Evolutionary conservation across 2,888 invertebrate species (phyloP).

Genomic region (Dryadula phaetusa): DNA sequence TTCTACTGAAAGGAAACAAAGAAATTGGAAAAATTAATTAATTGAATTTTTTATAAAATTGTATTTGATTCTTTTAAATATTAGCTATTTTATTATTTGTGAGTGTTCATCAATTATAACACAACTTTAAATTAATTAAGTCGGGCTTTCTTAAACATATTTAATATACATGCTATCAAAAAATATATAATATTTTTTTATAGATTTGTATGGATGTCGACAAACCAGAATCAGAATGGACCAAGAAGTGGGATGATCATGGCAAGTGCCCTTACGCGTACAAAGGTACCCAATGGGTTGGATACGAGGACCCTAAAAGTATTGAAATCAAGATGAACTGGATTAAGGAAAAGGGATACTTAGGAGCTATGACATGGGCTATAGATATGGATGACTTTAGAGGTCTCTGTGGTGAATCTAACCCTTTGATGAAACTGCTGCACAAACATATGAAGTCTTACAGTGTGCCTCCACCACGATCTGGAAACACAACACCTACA

Average conservation of each 20-base stretch:
- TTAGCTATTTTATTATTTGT: too few species aligned
- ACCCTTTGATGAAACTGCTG: conserved; percentile 89
- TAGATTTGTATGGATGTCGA: conserved; percentile 92
- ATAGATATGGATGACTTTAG: conserved; percentile 96
- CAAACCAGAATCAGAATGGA: conserved; percentile 90
- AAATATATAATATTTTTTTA: not conserved
- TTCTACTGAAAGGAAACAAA: conserved; percentile 6
- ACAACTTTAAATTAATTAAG: too few species aligned
- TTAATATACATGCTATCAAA: not conserved
- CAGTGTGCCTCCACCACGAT: conserved; percentile 87
- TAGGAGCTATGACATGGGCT: conserved; percentile 97
- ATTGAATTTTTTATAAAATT: too few species aligned
- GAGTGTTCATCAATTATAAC: too few species aligned
- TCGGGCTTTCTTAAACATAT: not conserved
- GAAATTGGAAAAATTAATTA: not conserved
- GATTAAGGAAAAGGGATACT: conserved; percentile 90
- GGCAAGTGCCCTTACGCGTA: conserved; percentile 94
- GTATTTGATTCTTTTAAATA: too few species aligned
- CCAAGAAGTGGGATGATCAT: conserved; percentile 91
- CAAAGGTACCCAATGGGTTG: conserved; percentile 95
- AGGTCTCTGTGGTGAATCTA: conserved; percentile 91
- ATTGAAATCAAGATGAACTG: conserved; percentile 95
- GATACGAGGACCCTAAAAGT: conserved; percentile 92
- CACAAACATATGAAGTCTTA: conserved; percentile 89
- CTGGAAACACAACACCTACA: conserved; percentile 86